These are phyloP conservation scores for Pleuronectes platessa DNA, from an alignment of 2,113 vertebrate species.

Conservation along the genomic window DNA sequence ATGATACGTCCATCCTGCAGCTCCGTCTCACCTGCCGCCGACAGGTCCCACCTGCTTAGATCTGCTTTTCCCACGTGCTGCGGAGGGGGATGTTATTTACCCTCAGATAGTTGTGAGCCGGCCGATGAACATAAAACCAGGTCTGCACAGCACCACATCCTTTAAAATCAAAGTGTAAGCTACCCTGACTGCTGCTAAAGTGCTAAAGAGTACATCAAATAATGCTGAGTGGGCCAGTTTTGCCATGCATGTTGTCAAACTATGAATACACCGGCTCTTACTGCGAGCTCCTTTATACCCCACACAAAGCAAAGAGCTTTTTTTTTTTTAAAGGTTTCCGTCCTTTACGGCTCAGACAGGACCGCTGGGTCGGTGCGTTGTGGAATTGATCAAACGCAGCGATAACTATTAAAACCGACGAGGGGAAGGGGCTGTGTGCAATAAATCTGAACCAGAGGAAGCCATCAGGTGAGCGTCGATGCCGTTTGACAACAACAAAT, in stretches of 20 bases:
- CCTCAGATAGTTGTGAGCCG: constrained; percentile 17
- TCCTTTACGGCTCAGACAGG: background rate
- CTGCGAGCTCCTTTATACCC: background rate
- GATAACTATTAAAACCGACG: background rate
- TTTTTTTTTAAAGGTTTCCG: background rate
- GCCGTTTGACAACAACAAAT: constrained; percentile 13
- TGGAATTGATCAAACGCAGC: background rate
- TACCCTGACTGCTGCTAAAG: constrained; percentile 5
- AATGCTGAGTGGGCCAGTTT: background rate
- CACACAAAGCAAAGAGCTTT: background rate
- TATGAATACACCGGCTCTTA: background rate
- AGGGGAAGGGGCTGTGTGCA: constrained; percentile 11
- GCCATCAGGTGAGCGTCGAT: background rate
- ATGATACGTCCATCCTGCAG: constrained; percentile 36
- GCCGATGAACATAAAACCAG: constrained; percentile 45
- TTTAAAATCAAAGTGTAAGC: constrained; percentile 1
- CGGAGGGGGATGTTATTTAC: constrained; percentile 49
- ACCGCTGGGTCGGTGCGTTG: background rate
- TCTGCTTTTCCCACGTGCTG: constrained; percentile 39
- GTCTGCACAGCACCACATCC: constrained; percentile 4
- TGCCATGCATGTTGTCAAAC: background rate
- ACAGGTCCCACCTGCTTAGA: constrained; percentile 45
- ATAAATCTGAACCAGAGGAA: constrained; percentile 16
- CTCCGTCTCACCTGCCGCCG: constrained; percentile 29
- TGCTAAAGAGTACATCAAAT: constrained; percentile 1